These are phyloP conservation scores for Drosophila murphyi DNA, from an alignment of 1,140 invertebrate species.

Conservation along the genomic window DNA sequence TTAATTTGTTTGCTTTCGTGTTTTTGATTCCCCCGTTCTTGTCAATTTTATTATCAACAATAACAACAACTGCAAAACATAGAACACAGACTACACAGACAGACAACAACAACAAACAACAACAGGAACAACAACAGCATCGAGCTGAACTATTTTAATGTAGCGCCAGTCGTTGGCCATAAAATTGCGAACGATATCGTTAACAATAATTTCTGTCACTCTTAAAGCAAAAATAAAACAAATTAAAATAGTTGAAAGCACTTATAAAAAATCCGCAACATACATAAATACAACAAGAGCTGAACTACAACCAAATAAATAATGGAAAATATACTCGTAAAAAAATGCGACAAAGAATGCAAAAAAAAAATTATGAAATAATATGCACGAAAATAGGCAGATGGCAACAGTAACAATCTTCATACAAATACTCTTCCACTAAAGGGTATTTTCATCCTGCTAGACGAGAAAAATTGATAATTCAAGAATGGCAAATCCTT, in stretches of 20 bases:
- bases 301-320: conserved; percentile 7
- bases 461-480: not conserved
- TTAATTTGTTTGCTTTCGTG: conserved; percentile 70
- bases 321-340: conserved; percentile 5
- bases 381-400: conserved; percentile 70
- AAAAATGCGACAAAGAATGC: conserved; percentile 9
- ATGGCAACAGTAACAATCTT: conserved; percentile 47
- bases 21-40: conserved; percentile 18
- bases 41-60: conserved; percentile 67
- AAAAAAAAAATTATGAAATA: conserved; percentile 68
- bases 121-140: not conserved
- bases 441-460: not conserved
- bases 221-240: conserved; percentile 75
- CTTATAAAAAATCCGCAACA: conserved; percentile 32
- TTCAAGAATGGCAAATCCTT: too few species aligned
- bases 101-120: conserved; percentile 18
- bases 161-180: conserved; percentile 52
- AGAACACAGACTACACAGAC: conserved; percentile 12
- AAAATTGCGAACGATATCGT: conserved; percentile 66
- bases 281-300: not conserved
- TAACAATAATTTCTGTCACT: conserved; percentile 79
- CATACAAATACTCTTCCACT: conserved; percentile 5
- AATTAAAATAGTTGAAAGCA: conserved; percentile 74
- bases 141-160: conserved; percentile 16
- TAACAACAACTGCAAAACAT: conserved; percentile 24